Base-by-base conservation (phyloP, 2,888 invertebrate genomes). In the Thysanoteuthis rhombus region DNA sequence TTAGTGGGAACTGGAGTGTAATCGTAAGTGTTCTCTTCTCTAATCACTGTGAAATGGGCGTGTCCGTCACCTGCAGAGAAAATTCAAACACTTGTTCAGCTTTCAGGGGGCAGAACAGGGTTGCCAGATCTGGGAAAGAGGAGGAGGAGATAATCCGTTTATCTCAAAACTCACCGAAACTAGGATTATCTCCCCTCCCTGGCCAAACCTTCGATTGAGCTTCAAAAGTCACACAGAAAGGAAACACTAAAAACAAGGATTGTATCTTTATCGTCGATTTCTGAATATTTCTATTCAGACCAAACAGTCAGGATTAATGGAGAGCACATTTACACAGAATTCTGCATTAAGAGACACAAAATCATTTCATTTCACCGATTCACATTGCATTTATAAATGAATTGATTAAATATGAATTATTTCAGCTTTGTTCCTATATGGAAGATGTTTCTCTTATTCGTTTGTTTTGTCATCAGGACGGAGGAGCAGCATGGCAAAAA, bases 1-100 rank as follows among this genome's bases (percentile, higher is more conserved):
- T 94, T 94, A 75, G 94, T 94, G 16, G 94, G 89, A 58, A 95
- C 92, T 22, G 95, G 93, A 1, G 94, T 92, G 93, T 95, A 94
- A 89, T 94, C 95, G 22, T 92, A 90, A n/a, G 94, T 92, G 42
- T 94, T 93, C 93, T 94, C 94, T 91, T 94, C 94, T 42, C 93
- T 94, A 16, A 95, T 94, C 32, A 95, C 94, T 6, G 58, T 93
- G 47, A 95, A 95, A n/a, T 90, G 52, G 38, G 93, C 93, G 75
- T 75, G 58, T 75, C 93, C 92, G n/a, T 91, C 58, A 93, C 93
- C 90, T 90, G 47, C 22, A 45, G 36, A 5, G 52, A 25, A 47
- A 75, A n/a, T 32, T 75, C 32, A n/a, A 75, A n/a, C 12, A 36
- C n/a, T n/a, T n/a, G n/a, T n/a, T n/a, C n/a, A n/a, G n/a, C n/a